Percentiles rank a stretch among this genome's conserved stretches.
Evolutionary conservation across 2,113 vertebrate species (phyloP).

Genomic region (Piprites chloris): DNA sequence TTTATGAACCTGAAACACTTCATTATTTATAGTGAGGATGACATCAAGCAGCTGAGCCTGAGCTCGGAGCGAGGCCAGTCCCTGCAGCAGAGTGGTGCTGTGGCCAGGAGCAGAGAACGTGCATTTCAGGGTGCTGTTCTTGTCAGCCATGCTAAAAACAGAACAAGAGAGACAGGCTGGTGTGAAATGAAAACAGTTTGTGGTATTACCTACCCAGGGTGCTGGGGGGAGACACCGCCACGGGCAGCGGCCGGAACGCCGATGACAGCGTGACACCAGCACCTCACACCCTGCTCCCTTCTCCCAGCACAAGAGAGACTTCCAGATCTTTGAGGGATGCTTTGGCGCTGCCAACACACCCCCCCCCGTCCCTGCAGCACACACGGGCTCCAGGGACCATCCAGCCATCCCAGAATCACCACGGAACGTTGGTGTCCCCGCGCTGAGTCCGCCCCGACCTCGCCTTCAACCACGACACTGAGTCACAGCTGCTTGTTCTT

Average conservation of each 20-base stretch:
- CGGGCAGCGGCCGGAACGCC: background rate
- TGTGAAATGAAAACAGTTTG: background rate
- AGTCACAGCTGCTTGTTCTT: background rate
- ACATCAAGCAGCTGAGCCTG: constrained; percentile 95
- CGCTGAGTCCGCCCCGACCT: background rate
- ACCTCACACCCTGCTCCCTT: background rate
- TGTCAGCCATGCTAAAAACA: constrained; percentile 88
- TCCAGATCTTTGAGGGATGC: background rate
- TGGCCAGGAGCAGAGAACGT: constrained; percentile 94
- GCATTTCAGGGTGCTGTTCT: constrained; percentile 88
- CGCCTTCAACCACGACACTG: background rate
- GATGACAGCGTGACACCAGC: background rate
- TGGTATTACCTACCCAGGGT: background rate
- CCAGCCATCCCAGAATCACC: background rate
- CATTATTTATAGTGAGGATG: constrained; percentile 87
- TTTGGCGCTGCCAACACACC: background rate
- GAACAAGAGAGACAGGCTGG: constrained; percentile 54
- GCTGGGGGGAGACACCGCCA: background rate
- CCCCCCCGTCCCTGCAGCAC: background rate
- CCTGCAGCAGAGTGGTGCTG: constrained; percentile 89
- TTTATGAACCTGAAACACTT: constrained; percentile 93
- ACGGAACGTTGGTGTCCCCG: background rate
- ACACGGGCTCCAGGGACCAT: background rate
- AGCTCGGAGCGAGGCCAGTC: constrained; percentile 86
- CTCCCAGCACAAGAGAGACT: background rate